Evolutionary conservation across 2,113 vertebrate genomes (phyloP).

Genomic region (Leptodactylus fuscus): DNA sequence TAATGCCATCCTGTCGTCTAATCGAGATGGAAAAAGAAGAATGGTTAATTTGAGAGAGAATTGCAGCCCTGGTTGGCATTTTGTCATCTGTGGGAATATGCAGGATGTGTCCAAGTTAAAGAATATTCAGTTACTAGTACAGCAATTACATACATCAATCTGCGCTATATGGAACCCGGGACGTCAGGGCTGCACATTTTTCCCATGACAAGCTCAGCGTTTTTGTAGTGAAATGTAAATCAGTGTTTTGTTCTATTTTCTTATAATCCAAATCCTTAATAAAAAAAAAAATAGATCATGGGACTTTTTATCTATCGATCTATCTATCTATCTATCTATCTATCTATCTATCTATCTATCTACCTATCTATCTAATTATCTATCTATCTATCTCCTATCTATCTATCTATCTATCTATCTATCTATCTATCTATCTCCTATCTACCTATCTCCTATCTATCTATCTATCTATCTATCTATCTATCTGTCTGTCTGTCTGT

Average conservation of each 20-base stretch:
- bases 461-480: conserved; percentile 3
- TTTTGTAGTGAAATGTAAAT: not conserved
- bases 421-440: not conserved
- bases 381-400: not conserved
- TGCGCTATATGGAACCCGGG: conserved; percentile 7
- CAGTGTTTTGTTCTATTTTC: not conserved
- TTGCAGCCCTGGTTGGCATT: conserved; percentile 33
- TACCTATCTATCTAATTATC: not conserved
- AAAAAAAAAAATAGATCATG: too few relatives aligned
- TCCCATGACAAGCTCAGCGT: not conserved
- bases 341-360: not conserved
- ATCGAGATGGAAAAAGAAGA: conserved; percentile 46
- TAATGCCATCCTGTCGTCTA: conserved; percentile 52
- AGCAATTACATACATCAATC: conserved; percentile 40
- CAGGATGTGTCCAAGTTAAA: conserved; percentile 19
- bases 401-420: conserved; percentile 6
- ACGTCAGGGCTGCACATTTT: not conserved
- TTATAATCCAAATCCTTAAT: not conserved
- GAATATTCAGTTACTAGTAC: conserved; percentile 21
- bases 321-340: conserved; percentile 15
- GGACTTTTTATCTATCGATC: not conserved
- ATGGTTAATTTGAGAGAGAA: conserved; percentile 50
- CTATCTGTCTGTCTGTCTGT: conserved; percentile 10
- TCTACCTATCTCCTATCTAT: not conserved
- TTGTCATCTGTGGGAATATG: conserved; percentile 42